phyloP scores from a whole-genome alignment of 2,888 invertebrate genomes.

The Hirtodrosophila confusa region DNA sequence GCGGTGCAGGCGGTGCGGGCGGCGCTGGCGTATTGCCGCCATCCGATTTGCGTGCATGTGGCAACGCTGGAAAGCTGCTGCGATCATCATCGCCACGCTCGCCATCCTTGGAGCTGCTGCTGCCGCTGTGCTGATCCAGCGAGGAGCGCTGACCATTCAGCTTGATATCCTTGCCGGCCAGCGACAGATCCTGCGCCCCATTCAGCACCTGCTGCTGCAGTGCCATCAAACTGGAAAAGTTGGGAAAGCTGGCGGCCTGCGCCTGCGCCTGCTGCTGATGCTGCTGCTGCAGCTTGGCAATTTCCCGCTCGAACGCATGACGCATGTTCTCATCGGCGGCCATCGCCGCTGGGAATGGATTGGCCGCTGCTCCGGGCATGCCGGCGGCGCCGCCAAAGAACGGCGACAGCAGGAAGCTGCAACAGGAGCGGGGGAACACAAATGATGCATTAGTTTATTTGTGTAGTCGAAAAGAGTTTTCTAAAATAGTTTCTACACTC shows the following conservation, averaged over 20 bases:
- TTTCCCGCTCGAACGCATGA: constrained; percentile 94
- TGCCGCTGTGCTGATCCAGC: constrained; percentile 69
- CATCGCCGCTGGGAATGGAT: constrained; percentile 77
- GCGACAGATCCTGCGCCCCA: constrained; percentile 92
- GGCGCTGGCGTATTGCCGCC: constrained; percentile 86
- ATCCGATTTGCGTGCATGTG: constrained; percentile 89
- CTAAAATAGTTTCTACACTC: too few relatives aligned
- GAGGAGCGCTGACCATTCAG: constrained; percentile 84
- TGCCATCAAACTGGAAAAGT: constrained; percentile 88
- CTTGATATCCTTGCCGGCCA: constrained; percentile 86
- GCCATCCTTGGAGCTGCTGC: constrained; percentile 74
- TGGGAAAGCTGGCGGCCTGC: constrained; percentile 84
- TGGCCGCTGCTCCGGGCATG: constrained; percentile 81
- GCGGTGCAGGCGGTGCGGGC: constrained; percentile 60
- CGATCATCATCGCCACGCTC: constrained; percentile 57
- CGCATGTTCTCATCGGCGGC: constrained; percentile 93
- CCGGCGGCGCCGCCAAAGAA: constrained; percentile 88
- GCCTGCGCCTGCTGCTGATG: constrained; percentile 63
- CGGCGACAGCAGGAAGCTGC: constrained; percentile 92
- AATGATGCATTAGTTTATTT: too few relatives aligned
- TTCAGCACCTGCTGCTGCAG: constrained; percentile 90
- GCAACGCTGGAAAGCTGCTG: constrained; percentile 32
- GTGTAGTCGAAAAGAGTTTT: too few relatives aligned
- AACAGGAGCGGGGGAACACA: background rate
- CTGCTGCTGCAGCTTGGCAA: constrained; percentile 92